Percentiles rank a stretch among this genome's conserved stretches.
These are phyloP conservation scores for Caenorhabditis elegans DNA, from an alignment of 1,140 invertebrate species.

Conservation along the genomic window WBcel235 BX284606.5:4829501-4830000, in stretches of 20 bases:
- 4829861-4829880: not conserved
- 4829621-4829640: not conserved
- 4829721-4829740: too few species aligned
- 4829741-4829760: not conserved
- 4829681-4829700: too few species aligned
- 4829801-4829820: too few species aligned
- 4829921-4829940: not conserved
- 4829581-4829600: not conserved
- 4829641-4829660: not conserved
- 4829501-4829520: not conserved
- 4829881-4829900: not conserved
- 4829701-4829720: too few species aligned
- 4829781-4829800: not conserved
- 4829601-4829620: not conserved
- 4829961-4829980: not conserved
- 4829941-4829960: not conserved
- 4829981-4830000: not conserved
- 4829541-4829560: not conserved
- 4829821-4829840: too few species aligned
- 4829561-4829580: not conserved
- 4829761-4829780: not conserved
- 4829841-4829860: too few species aligned
- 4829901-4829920: not conserved
- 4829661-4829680: not conserved
- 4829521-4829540: not conserved